These are phyloP conservation scores for Heterotis niloticus DNA, from an alignment of 2,113 vertebrate species.

Conservation along the genomic window DNA sequence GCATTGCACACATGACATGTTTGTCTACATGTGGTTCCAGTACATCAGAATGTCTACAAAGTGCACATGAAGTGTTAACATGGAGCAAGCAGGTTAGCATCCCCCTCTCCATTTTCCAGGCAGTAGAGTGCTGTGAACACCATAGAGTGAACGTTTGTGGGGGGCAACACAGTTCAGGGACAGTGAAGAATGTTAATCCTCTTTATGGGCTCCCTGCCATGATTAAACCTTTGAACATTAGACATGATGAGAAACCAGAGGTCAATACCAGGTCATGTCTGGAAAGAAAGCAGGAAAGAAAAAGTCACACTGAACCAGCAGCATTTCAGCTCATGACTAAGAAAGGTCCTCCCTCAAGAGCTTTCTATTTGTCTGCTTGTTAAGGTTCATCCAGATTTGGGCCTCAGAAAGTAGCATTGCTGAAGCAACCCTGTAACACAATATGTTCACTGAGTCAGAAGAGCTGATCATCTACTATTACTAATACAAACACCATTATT, in stretches of 20 bases:
- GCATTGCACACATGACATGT: too few relatives aligned
- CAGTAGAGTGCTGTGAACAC: too few relatives aligned
- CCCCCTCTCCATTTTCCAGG: too few relatives aligned
- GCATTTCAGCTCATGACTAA: background rate
- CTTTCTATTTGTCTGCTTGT: background rate
- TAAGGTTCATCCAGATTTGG: background rate
- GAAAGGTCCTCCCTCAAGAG: too few relatives aligned
- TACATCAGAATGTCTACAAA: too few relatives aligned
- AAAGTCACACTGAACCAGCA: background rate
- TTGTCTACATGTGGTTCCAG: too few relatives aligned
- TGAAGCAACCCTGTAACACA: background rate
- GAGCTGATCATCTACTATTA: too few relatives aligned
- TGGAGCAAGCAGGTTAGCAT: too few relatives aligned
- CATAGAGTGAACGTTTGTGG: background rate
- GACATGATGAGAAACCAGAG: slow-evolving; percentile 53
- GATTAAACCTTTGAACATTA: slow-evolving; percentile 67
- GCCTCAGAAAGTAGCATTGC: background rate
- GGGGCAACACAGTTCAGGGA: slow-evolving; percentile 48
- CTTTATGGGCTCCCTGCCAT: slow-evolving; percentile 62
- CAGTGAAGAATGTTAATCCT: slow-evolving; percentile 68
- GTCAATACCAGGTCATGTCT: slow-evolving; percentile 55
- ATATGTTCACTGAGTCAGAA: background rate
- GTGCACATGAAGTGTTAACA: too few relatives aligned
- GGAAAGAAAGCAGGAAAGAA: slow-evolving; percentile 32
- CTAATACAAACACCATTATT: too few relatives aligned